Evolutionary conservation across 2,113 vertebrate species (phyloP).

Genomic region (Echinops telfairi): DNA sequence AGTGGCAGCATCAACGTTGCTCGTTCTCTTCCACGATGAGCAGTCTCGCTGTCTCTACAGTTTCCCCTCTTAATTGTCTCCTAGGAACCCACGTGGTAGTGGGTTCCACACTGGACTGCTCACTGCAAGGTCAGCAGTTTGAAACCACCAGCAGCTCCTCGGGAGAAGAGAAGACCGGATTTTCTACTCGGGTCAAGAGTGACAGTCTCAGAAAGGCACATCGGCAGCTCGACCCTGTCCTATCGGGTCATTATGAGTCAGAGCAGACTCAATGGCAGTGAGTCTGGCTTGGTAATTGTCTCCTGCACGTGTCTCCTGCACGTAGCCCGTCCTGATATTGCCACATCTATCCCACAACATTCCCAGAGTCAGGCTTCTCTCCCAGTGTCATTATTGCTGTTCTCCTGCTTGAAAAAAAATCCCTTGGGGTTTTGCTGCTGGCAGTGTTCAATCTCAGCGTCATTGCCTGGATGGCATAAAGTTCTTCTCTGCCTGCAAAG

Average conservation of each 20-base stretch:
- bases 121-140: too few species aligned
- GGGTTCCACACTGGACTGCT: too few species aligned
- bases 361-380: background rate
- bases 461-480: slow-evolving; percentile 24
- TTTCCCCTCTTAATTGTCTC: background rate
- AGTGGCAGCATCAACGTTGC: background rate
- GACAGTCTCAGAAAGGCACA: too few species aligned
- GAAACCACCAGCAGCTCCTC: too few species aligned
- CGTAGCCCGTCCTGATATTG: background rate
- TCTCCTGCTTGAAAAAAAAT: slow-evolving; percentile 27
- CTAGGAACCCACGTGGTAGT: background rate
- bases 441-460: background rate
- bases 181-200: too few species aligned
- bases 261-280: too few species aligned
- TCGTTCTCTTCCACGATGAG: background rate
- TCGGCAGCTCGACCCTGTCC: too few species aligned
- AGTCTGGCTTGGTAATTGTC: too few species aligned
- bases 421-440: slow-evolving; percentile 19
- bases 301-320: too few species aligned
- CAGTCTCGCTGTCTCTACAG: background rate
- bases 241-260: too few species aligned
- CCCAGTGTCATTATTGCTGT: background rate
- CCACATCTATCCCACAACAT: background rate
- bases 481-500: background rate
- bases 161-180: too few species aligned